Evolutionary conservation across 2,888 invertebrate genomes (phyloP).

Genomic region (Tridacna gigas): DNA sequence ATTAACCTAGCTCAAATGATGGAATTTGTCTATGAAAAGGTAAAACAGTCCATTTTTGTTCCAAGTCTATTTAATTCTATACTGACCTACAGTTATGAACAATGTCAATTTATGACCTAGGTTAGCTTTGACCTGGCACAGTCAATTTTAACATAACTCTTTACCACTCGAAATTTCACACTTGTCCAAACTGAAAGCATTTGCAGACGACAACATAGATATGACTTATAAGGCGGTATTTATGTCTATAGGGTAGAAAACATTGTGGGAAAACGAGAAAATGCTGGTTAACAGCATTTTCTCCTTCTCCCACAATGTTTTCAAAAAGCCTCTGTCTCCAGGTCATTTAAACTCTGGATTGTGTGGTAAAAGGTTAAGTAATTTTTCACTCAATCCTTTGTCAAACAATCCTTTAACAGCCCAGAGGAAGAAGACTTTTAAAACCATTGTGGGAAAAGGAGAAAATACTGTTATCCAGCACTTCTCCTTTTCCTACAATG

Average conservation of each 20-base stretch:
- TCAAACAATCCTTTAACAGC: not conserved
- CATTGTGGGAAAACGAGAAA: not conserved
- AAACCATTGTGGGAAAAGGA: not conserved
- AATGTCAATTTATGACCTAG: too few species aligned
- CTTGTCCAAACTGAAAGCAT: not conserved
- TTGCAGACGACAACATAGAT: too few species aligned
- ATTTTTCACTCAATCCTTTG: not conserved
- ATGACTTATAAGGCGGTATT: too few species aligned
- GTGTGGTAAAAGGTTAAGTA: not conserved
- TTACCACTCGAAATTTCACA: not conserved
- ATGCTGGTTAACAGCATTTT: not conserved
- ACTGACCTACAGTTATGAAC: too few species aligned
- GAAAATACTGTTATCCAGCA: not conserved
- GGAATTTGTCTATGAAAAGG: too few species aligned
- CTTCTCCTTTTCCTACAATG: not conserved
- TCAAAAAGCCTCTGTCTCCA: not conserved
- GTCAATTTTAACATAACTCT: too few species aligned
- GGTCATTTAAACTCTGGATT: too few species aligned
- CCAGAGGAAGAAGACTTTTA: too few species aligned
- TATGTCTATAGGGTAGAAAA: not conserved
- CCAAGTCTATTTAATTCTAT: too few species aligned
- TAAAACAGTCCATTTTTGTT: too few species aligned
- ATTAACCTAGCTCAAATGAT: too few species aligned
- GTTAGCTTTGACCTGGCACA: too few species aligned
- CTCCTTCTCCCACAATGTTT: not conserved